Base-by-base conservation (phyloP, 2,888 invertebrate genomes). In the Acronicta alni region DNA sequence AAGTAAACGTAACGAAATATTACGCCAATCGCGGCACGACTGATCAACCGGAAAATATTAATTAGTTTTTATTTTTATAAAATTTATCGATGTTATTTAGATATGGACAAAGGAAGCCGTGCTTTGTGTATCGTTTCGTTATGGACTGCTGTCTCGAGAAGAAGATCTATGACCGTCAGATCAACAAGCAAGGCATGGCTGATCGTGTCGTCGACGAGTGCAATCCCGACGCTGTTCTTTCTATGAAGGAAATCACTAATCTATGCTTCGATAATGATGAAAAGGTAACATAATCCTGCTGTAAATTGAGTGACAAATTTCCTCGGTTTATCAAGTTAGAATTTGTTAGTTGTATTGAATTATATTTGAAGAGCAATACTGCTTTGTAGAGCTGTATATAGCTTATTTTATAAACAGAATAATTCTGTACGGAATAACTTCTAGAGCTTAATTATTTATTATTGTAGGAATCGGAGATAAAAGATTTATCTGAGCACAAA, bases 151-250 rank as follows among this genome's bases (percentile, higher is more conserved):
- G 98, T 75, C 95, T 99, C 72, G 99, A 99, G 87, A 98, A 99
- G 91, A 98, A 99, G 90, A 99, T 99, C 69, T 99, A 99, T 88
- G 99, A 99, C 85, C 94, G 99, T 26, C 99, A 99, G 94, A 98
- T 99, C 67, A 99, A 98, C 87, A 99, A 99, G 85, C 99, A 99
- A 90, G 99, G 99, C 59, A 99, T 99, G 97, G 98, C 99, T 0
- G 99, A 99, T 90, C 95, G 99, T 15, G 99, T 99, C 5, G 99
- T 99, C 0, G 99, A 99, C 91, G 99, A 99, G 87, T 97, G 99
- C 83, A 99, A 99, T 89, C 99, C 99, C 0, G 99, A 99, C 85
- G 98, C 99, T 0, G 98, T 98, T 86, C 94, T 98, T 30, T 97
- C 97, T 2, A 96, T 98, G 91, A 98, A 98, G 89, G 98, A 98